phyloP scores from a whole-genome alignment of 2,888 invertebrate species.

The Sarcophaga caerulescens region DNA sequence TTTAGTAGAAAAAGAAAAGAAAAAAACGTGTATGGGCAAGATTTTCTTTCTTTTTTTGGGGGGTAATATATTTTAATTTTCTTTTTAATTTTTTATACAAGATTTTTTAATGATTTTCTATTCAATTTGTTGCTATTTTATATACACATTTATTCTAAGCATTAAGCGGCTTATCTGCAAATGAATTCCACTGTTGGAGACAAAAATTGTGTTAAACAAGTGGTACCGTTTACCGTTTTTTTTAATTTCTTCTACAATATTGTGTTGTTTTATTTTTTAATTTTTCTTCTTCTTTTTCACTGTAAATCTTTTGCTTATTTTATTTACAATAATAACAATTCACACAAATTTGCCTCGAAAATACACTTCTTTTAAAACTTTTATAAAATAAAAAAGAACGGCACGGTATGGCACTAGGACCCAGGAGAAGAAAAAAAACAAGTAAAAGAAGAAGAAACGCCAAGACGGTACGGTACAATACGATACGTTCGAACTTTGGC shows the following conservation, averaged over 20 bases:
- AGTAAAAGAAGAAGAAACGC: conserved; percentile 27
- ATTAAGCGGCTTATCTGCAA: too few relatives aligned
- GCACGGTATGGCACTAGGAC: conserved; percentile 20
- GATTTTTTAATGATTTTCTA: neutral
- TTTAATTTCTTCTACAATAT: neutral
- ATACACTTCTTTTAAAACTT: neutral
- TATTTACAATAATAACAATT: neutral
- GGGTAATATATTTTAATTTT: neutral
- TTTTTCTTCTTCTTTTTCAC: neutral
- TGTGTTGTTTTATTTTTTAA: neutral
- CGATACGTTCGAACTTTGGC: conserved; percentile 52
- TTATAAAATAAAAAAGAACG: neutral
- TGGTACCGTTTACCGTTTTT: neutral
- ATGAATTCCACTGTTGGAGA: too few relatives aligned
- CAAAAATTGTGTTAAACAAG: neutral
- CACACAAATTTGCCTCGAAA: too few relatives aligned
- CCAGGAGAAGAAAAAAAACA: conserved; percentile 33
- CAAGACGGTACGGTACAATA: conserved; percentile 37
- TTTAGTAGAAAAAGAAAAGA: neutral
- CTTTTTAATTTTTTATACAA: neutral
- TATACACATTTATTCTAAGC: neutral
- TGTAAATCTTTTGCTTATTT: conserved; percentile 1
- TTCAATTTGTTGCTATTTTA: neutral
- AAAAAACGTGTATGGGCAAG: neutral
- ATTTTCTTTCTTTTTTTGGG: neutral